Base-by-base conservation (phyloP, 2,888 invertebrate species). In the Aethes cnicana region DNA sequence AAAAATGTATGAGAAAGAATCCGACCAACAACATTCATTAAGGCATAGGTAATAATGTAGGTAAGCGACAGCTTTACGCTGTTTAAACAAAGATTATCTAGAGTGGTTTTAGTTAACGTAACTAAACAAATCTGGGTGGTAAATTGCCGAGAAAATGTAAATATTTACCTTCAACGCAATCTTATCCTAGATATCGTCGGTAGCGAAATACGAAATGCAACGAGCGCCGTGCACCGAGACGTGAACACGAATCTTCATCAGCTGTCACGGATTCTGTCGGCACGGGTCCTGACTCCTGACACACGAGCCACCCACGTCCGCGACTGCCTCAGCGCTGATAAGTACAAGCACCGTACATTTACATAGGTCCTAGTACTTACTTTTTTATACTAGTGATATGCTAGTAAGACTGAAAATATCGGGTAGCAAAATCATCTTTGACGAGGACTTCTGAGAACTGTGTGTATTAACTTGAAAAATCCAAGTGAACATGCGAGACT, bases 261-360 rank as follows among this genome's bases (percentile, higher is more conserved):
- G 58, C 47, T 57, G 59, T 58, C 62, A 59, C 58, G 59, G 57
- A 58, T 59, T 49, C 52, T 59, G 59, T 58, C 56, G 57, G 54
- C 56, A 57, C 56, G 41, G 47, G 47, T 30, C 42, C 41, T 33
- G 20, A 43, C 43, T 30, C 16, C 36, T 17, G 23, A 26, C 30
- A 54, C 52, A 17, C 30, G 47, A 41, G 47, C 43, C 47, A 39
- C 54, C 47, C 50, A 44, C 43, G 17, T 44, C 42, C 52, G 32
- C 35, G 47, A 54, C 25, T 32, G 26, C 14, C 35, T 7, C 42
- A 17, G 11, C 35, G 9, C 36, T 43, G 42, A 17, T 28, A 21
- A 17, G n/a, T 12, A 11, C 11, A 28, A n/a, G n/a, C n/a, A n/a
- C n/a, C n/a, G n/a, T n/a, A n/a, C n/a, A n/a, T n/a, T n/a, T n/a